These are phyloP conservation scores for Deilephila porcellus DNA, from an alignment of 2,888 invertebrate genomes.

Conservation along the genomic window DNA sequence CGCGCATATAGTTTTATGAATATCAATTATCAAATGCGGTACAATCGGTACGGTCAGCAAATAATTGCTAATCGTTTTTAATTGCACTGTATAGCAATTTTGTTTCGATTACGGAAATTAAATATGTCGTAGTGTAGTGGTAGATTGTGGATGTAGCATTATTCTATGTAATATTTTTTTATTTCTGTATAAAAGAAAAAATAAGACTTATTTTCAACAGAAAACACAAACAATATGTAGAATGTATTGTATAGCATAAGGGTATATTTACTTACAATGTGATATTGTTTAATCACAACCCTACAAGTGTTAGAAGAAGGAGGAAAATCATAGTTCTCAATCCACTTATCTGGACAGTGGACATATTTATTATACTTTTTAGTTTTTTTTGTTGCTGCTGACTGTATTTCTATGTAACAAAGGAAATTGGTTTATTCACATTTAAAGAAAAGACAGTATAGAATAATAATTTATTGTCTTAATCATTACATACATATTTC, in stretches of 20 bases:
- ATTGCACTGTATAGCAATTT: background rate
- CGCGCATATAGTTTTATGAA: background rate
- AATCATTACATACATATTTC: slow-evolving; percentile 1
- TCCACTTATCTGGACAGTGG: too few species aligned
- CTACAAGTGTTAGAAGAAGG: too few species aligned
- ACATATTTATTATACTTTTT: background rate
- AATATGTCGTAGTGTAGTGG: too few species aligned
- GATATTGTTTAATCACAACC: too few species aligned
- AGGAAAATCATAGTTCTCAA: too few species aligned
- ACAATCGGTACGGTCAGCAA: slow-evolving; percentile 17
- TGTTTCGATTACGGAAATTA: background rate
- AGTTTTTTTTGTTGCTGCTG: background rate
- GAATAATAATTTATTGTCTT: background rate
- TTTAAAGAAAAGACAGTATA: background rate
- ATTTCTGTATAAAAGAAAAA: too few species aligned
- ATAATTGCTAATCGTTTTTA: background rate
- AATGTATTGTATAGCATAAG: too few species aligned
- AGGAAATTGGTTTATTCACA: background rate
- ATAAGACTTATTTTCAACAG: too few species aligned
- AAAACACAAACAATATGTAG: too few species aligned
- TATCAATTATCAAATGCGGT: background rate
- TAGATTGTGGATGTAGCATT: too few species aligned
- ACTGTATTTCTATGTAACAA: background rate
- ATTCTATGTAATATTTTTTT: too few species aligned
- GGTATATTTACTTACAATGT: too few species aligned